Conservation (phyloP, 2,888 invertebrate genomes). For the Trichogramma evanescens region DNA sequence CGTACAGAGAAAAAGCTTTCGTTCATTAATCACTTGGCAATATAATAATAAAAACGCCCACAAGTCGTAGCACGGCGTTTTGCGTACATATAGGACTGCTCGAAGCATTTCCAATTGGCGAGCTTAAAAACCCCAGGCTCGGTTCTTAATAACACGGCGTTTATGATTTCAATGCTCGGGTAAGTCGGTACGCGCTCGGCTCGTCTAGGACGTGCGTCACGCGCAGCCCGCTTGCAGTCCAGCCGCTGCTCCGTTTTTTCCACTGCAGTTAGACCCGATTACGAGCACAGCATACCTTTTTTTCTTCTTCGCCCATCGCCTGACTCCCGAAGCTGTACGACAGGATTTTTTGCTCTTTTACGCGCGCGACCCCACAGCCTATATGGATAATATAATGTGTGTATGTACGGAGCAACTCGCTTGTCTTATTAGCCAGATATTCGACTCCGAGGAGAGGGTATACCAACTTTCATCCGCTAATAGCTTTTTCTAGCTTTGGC, state of each 20-base stretch:
- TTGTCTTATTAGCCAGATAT: conserved; percentile 16
- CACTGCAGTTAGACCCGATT: too few relatives aligned
- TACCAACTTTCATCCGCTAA: conserved; percentile 14
- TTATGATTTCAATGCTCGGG: conserved; percentile 1
- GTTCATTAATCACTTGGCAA: too few relatives aligned
- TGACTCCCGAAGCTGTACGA: too few relatives aligned
- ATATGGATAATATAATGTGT: background rate
- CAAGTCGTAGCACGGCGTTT: too few relatives aligned
- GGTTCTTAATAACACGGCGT: background rate
- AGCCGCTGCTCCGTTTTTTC: too few relatives aligned
- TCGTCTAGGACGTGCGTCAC: too few relatives aligned
- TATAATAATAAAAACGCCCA: too few relatives aligned
- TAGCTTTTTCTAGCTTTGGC: conserved; percentile 11
- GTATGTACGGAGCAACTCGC: background rate
- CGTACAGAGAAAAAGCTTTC: too few relatives aligned
- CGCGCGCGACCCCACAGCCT: background rate
- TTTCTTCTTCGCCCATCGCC: background rate
- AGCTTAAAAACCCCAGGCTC: too few relatives aligned
- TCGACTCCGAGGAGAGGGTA: conserved; percentile 6
- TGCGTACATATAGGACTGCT: too few relatives aligned
- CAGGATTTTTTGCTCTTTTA: background rate
- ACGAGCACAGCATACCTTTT: background rate
- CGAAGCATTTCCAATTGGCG: too few relatives aligned
- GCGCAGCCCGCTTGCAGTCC: too few relatives aligned
- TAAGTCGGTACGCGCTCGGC: background rate